A percentile compares a stretch with the other conserved stretches of the same genome.
Conservation (phyloP, 2,797 vertebrate species). For the Psittacula derbiana region DNA sequence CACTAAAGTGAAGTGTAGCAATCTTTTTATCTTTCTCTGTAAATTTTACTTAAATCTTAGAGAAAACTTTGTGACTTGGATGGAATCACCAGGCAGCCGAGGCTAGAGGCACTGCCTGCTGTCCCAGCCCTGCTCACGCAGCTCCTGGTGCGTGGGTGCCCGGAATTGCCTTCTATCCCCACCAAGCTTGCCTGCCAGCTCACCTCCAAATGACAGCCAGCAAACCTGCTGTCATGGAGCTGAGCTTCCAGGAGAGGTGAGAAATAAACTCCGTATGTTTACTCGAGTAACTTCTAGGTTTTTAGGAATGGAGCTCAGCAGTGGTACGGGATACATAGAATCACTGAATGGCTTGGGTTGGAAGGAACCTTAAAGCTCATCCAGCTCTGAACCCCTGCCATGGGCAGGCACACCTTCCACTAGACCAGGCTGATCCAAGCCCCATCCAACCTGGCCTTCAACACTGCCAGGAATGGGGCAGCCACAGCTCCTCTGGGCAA, state of each 20-base stretch:
- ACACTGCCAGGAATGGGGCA: background rate
- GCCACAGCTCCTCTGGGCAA: background rate
- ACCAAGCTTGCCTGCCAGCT: background rate
- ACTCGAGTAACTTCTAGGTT: background rate
- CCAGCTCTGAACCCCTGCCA: accelerated
- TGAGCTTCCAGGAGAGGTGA: conserved; percentile 13
- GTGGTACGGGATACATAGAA: accelerated
- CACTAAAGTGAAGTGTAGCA: background rate
- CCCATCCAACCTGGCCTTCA: background rate
- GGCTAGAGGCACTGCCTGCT: background rate
- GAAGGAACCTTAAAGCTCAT: background rate
- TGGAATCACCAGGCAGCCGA: background rate
- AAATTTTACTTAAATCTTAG: background rate
- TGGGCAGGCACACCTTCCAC: background rate
- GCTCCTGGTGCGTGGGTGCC: background rate
- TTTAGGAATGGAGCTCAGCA: background rate
- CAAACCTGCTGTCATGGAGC: background rate
- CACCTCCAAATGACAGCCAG: conserved; percentile 41
- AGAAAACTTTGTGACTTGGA: background rate
- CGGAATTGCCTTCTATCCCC: conserved; percentile 11
- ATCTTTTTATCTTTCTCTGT: background rate
- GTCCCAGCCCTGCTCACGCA: background rate
- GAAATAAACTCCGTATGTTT: conserved; percentile 18
- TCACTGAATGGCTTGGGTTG: background rate
- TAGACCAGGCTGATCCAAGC: background rate